Conservation (phyloP, 2,113 vertebrate species). For the Callaeas wilsoni region DNA sequence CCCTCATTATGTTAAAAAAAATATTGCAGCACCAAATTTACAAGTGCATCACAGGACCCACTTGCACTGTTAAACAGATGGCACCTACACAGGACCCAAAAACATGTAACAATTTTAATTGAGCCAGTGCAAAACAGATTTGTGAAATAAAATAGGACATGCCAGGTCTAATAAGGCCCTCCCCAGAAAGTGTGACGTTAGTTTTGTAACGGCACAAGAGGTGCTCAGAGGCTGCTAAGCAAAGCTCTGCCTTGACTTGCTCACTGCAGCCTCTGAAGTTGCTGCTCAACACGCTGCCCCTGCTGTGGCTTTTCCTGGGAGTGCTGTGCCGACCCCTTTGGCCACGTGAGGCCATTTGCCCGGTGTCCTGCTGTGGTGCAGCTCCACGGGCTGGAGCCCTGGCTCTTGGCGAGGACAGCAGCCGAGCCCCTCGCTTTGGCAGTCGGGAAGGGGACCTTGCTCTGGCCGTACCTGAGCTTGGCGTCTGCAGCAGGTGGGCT, state of each 20-base stretch:
- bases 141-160: slow-evolving; percentile 54
- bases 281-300: background rate
- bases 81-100: slow-evolving; percentile 55
- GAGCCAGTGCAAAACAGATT: slow-evolving; percentile 64
- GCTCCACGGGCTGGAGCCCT: background rate
- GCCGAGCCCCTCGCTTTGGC: background rate
- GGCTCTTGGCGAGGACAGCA: background rate
- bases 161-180: slow-evolving; percentile 49
- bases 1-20: slow-evolving; percentile 22
- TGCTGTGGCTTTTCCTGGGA: background rate
- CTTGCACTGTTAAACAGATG: slow-evolving; percentile 54
- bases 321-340: background rate
- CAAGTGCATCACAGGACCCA: slow-evolving; percentile 33
- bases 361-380: background rate
- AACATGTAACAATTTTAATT: slow-evolving; percentile 64
- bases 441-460: accelerated
- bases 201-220: background rate
- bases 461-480: background rate
- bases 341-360: accelerated
- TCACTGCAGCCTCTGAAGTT: background rate
- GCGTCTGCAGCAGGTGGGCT: no score
- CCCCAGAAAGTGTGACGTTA: background rate
- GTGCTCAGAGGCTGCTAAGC: background rate
- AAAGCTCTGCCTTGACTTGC: background rate
- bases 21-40: slow-evolving; percentile 28